Evolutionary conservation across 1,140 invertebrate species (phyloP).

Genomic region (Phocides pigmalion): DNA sequence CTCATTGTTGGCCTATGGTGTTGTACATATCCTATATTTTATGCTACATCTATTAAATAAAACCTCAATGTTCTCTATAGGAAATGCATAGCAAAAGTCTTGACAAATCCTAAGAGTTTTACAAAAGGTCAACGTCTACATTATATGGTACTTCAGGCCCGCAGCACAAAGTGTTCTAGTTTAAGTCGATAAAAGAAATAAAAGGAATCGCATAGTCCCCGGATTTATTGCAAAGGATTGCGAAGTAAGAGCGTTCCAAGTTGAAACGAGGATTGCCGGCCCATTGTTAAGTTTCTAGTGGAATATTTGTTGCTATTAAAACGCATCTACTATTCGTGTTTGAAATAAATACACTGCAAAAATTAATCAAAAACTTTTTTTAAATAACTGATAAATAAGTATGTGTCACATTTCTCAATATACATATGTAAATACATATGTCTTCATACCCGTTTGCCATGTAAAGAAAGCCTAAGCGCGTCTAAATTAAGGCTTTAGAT

Average conservation of each 20-base stretch:
- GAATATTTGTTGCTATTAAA: constrained; percentile 30
- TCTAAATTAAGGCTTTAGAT: no score
- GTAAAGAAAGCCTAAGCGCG: no score
- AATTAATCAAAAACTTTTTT: neutral
- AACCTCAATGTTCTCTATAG: neutral
- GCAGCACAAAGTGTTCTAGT: constrained; percentile 35
- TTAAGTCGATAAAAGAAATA: constrained; percentile 37
- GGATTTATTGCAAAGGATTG: constrained; percentile 37
- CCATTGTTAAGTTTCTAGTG: constrained; percentile 31
- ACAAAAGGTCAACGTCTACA: constrained; percentile 22
- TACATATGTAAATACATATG: no score
- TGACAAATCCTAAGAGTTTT: constrained; percentile 5
- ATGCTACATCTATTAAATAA: no score
- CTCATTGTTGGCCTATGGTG: no score
- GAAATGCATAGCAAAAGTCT: neutral
- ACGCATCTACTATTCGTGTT: constrained; percentile 8
- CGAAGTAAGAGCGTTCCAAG: constrained; percentile 34
- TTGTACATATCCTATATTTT: no score
- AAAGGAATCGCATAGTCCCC: constrained; percentile 32
- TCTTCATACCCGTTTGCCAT: no score
- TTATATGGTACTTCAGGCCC: constrained; percentile 24
- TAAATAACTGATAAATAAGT: no score
- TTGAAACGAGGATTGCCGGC: constrained; percentile 31
- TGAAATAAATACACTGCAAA: constrained; percentile 12
- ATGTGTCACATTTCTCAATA: no score